These are phyloP conservation scores for Notolepis coatsorum DNA, from an alignment of 2,797 vertebrate species.

Conservation along the genomic window DNA sequence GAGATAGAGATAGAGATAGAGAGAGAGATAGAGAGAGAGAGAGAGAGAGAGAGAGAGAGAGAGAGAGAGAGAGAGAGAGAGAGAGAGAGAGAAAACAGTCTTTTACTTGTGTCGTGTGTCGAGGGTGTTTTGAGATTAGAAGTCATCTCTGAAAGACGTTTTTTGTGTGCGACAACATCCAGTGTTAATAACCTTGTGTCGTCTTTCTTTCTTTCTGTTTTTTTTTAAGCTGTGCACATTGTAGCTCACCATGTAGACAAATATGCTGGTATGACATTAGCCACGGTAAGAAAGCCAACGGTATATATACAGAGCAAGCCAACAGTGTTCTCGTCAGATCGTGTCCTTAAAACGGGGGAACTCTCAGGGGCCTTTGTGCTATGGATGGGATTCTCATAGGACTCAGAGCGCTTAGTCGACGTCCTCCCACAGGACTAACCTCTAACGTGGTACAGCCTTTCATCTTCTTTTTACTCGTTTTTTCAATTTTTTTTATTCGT, in stretches of 20 bases:
- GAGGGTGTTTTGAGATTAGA: constrained; percentile 77
- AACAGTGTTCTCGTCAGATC: constrained; percentile 72
- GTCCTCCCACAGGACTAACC: constrained; percentile 42
- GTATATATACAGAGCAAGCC: constrained; percentile 78
- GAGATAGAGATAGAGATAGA: constrained; percentile 37
- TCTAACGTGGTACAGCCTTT: constrained; percentile 79
- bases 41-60: constrained; percentile 50
- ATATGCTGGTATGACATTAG: constrained; percentile 82
- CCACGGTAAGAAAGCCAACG: constrained; percentile 78
- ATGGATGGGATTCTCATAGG: constrained; percentile 59
- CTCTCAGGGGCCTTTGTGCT: constrained; percentile 73
- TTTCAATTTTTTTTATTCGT: too few relatives aligned
- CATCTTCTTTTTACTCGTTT: too few relatives aligned
- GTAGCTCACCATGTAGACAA: constrained; percentile 66
- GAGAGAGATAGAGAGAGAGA: constrained; percentile 54
- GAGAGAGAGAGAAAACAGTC: constrained; percentile 51
- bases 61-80: constrained; percentile 52
- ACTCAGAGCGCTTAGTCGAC: constrained; percentile 46
- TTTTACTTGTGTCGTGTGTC: constrained; percentile 64
- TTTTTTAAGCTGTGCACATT: constrained; percentile 83
- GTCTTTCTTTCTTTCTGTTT: too few relatives aligned
- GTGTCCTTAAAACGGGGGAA: constrained; percentile 65
- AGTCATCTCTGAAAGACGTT: constrained; percentile 48
- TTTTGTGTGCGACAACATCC: constrained; percentile 56
- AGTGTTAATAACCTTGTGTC: constrained; percentile 25